Evolutionary conservation across 2,888 invertebrate species (phyloP).

Genomic region (Stenotaenia linearis): DNA sequence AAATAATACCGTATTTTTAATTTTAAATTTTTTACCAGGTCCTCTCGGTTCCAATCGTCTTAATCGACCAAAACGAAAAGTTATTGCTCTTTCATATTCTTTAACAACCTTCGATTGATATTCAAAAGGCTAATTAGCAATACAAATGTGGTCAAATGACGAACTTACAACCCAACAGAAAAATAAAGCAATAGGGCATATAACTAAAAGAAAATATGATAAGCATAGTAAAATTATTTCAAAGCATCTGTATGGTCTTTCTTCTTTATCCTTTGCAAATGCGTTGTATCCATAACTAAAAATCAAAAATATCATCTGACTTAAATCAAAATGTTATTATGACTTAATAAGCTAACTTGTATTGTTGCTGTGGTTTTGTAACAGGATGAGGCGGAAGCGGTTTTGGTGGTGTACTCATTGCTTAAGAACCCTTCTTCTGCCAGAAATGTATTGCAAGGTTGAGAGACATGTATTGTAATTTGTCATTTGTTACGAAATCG

Average conservation of each 20-base stretch:
- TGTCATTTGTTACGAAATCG: background rate
- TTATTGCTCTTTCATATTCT: constrained; percentile 92
- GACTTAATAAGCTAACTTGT: too few relatives aligned
- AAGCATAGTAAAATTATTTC: background rate
- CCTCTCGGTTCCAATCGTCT: constrained; percentile 88
- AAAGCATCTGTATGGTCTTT: background rate
- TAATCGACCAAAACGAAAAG: constrained; percentile 82
- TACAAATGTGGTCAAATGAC: background rate
- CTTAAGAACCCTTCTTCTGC: too few relatives aligned
- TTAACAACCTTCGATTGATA: constrained; percentile 69
- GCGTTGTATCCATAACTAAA: background rate
- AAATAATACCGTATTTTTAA: too few relatives aligned
- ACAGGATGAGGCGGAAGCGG: too few relatives aligned
- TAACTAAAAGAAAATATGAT: background rate
- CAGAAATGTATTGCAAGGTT: too few relatives aligned
- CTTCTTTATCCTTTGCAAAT: background rate
- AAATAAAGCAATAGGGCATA: background rate
- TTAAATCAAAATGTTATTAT: too few relatives aligned
- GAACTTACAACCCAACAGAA: background rate
- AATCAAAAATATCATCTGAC: background rate
- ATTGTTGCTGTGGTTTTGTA: too few relatives aligned
- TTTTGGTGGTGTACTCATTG: too few relatives aligned
- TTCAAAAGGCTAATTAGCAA: too few relatives aligned
- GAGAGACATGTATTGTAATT: too few relatives aligned
- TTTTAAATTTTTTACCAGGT: constrained; percentile 58